phyloP scores from a whole-genome alignment of 2,113 vertebrate genomes.

The Aix galericulata region DNA sequence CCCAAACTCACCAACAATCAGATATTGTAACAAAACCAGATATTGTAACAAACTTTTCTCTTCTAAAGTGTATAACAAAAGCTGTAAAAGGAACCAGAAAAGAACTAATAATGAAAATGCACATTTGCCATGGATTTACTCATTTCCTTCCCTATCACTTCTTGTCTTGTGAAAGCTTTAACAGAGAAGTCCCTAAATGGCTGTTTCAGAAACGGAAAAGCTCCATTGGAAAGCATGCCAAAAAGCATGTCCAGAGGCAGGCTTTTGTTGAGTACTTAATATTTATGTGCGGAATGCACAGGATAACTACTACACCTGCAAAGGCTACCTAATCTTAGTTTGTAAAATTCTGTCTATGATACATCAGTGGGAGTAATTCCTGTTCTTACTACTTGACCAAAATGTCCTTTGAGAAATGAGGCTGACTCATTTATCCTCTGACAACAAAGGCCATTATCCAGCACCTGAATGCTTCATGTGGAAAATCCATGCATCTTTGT shows the following conservation, averaged over 20 bases:
- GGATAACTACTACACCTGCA: background rate
- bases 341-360: background rate
- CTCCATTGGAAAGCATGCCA: background rate
- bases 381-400: background rate
- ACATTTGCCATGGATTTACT: background rate
- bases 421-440: background rate
- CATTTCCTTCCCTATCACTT: background rate
- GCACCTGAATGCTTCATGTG: background rate
- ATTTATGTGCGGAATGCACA: background rate
- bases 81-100: background rate
- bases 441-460: background rate
- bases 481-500: background rate
- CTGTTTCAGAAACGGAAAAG: background rate
- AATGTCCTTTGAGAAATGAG: background rate
- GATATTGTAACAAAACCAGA: background rate
- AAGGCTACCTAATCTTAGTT: background rate
- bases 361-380: background rate
- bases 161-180: background rate
- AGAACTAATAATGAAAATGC: background rate
- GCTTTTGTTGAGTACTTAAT: background rate
- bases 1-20: background rate
- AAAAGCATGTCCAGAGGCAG: background rate
- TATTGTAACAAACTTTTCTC: background rate
- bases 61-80: background rate
- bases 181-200: background rate